Conservation (phyloP, 2,888 invertebrate species). For the Eumacrocentrus americanus region DNA sequence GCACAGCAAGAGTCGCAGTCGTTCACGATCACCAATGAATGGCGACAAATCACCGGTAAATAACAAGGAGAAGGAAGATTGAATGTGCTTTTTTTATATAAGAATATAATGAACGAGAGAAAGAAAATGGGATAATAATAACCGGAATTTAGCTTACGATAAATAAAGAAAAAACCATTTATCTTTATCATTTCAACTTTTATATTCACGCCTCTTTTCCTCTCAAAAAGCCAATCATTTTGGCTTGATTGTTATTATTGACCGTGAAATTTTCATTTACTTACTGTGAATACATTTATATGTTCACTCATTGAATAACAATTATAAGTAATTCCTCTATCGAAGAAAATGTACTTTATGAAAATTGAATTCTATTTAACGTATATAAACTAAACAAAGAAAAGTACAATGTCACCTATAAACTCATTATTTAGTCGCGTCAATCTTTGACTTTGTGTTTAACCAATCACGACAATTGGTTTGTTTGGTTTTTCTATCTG, state of each 20-base stretch:
- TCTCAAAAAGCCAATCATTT: background rate
- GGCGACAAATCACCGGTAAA: constrained; percentile 59
- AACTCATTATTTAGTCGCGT: background rate
- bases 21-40: constrained; percentile 59
- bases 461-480: background rate
- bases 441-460: background rate
- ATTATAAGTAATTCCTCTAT: constrained; percentile 23
- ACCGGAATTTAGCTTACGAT: constrained; percentile 16
- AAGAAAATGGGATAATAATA: constrained; percentile 12
- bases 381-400: background rate
- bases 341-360: constrained; percentile 1
- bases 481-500: constrained; percentile 9
- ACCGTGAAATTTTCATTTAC: background rate
- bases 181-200: constrained; percentile 12
- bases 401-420: background rate
- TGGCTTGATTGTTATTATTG: background rate
- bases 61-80: constrained; percentile 55
- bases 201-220: background rate
- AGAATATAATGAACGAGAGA: constrained; percentile 29
- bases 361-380: too few relatives aligned
- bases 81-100: constrained; percentile 28
- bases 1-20: constrained; percentile 60
- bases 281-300: background rate
- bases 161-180: constrained; percentile 8
- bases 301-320: background rate